A percentile compares a stretch with the other conserved stretches of the same genome.
Evolutionary conservation across 2,113 vertebrate genomes (phyloP).

Genomic region (Megaleporinus macrocephalus): DNA sequence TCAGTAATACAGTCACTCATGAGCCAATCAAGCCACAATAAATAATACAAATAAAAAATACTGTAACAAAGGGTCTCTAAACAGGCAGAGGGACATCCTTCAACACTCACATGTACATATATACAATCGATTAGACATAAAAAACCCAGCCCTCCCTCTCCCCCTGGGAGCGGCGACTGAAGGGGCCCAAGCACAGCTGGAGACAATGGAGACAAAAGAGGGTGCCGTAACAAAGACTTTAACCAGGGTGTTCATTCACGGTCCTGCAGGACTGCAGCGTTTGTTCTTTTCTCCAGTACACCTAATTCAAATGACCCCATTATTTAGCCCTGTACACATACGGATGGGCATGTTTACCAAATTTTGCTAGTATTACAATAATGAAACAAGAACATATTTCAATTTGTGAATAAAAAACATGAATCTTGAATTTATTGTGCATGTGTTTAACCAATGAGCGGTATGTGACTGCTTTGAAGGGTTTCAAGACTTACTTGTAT

Average conservation of each 20-base stretch:
- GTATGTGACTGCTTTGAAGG: no score
- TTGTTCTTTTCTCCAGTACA: background rate
- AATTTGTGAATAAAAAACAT: no score
- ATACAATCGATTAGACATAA: constrained; percentile 25
- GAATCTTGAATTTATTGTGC: no score
- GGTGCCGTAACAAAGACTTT: background rate
- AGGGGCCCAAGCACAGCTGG: constrained; percentile 31
- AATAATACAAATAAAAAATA: constrained; percentile 33
- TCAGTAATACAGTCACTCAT: background rate
- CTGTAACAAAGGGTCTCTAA: background rate
- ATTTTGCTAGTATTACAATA: no score
- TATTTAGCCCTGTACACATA: background rate
- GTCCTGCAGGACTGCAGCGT: background rate
- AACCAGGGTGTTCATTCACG: background rate
- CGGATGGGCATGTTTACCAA: background rate
- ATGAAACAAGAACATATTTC: no score
- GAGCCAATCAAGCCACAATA: constrained; percentile 15
- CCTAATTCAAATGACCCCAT: background rate
- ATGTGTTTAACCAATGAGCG: no score
- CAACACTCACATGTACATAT: constrained; percentile 2
- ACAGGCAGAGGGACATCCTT: background rate
- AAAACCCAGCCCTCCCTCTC: constrained; percentile 6
- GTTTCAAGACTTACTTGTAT: no score
- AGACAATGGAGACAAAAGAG: constrained; percentile 29
- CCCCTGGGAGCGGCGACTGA: constrained; percentile 14